Evolutionary conservation across 2,113 vertebrate genomes (phyloP).

Genomic region (Dermatemys mawii): DNA sequence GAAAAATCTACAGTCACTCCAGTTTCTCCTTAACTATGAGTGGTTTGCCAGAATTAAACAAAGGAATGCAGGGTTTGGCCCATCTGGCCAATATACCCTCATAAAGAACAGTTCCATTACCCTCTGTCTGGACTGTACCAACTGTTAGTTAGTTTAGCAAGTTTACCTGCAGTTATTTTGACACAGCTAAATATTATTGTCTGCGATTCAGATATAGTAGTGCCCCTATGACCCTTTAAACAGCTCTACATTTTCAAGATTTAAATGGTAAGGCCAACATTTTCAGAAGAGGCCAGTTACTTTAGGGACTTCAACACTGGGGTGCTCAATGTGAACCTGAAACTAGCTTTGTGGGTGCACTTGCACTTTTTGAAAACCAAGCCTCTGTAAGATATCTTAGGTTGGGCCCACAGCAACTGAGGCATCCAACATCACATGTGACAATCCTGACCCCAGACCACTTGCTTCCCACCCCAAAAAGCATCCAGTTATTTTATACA

Average conservation of each 20-base stretch:
- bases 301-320: background rate
- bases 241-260: slow-evolving; percentile 5
- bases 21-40: slow-evolving; percentile 26
- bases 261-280: rapidly evolving
- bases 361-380: background rate
- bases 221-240: background rate
- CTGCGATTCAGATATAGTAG: background rate
- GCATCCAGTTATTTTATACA: slow-evolving; percentile 31
- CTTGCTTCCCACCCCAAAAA: background rate
- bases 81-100: background rate
- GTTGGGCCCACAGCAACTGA: background rate
- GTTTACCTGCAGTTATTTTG: background rate
- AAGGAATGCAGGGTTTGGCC: background rate
- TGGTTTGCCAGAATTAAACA: background rate
- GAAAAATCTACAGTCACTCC: slow-evolving; percentile 22
- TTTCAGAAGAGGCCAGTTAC: background rate
- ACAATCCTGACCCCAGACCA: background rate
- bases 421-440: slow-evolving; percentile 5
- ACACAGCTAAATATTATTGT: slow-evolving; percentile 23
- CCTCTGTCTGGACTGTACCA: background rate
- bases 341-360: background rate
- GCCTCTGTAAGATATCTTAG: background rate
- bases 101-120: background rate
- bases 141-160: background rate
- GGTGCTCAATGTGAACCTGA: too few relatives aligned